A percentile compares a stretch with the other conserved stretches of the same genome.
Evolutionary conservation across 2,113 vertebrate species (phyloP).

Genomic region (Progne subis): DNA sequence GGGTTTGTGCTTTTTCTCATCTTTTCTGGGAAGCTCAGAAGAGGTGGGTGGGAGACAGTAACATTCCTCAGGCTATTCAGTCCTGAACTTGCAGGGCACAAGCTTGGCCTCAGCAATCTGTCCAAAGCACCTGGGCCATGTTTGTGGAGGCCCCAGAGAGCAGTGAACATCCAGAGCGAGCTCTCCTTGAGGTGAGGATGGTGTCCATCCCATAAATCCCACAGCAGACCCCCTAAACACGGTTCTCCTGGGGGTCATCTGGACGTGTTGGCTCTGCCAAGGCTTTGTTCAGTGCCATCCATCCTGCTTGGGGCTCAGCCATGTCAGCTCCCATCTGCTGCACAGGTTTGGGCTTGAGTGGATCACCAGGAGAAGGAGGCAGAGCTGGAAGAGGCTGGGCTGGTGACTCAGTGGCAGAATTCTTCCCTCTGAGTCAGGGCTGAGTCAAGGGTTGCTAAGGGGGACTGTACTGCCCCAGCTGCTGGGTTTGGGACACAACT

Average conservation of each 20-base stretch:
- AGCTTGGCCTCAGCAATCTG: not conserved
- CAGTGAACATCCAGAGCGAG: not conserved
- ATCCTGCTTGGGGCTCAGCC: not conserved
- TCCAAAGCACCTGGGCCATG: not conserved
- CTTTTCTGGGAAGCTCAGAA: not conserved
- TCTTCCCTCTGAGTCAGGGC: slow-evolving; percentile 32
- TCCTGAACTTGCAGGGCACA: not conserved
- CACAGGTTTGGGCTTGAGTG: not conserved
- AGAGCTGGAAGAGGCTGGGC: not conserved
- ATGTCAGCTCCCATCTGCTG: not conserved
- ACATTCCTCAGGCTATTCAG: not conserved
- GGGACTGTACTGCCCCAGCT: not conserved
- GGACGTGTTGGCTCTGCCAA: not conserved
- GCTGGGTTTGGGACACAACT: not conserved
- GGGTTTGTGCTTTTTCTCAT: not conserved
- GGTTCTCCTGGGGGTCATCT: accelerated
- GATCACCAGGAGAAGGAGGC: not conserved
- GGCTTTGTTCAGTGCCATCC: not conserved
- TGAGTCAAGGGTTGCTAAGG: not conserved
- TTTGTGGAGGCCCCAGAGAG: not conserved
- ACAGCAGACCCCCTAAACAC: not conserved
- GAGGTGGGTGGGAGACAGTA: not conserved
- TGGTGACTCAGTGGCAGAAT: slow-evolving; percentile 19
- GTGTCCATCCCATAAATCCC: not conserved
- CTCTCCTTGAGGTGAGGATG: not conserved